phyloP scores from a whole-genome alignment of 2,888 invertebrate genomes.

The Gastracanthus pulcherrimus region DNA sequence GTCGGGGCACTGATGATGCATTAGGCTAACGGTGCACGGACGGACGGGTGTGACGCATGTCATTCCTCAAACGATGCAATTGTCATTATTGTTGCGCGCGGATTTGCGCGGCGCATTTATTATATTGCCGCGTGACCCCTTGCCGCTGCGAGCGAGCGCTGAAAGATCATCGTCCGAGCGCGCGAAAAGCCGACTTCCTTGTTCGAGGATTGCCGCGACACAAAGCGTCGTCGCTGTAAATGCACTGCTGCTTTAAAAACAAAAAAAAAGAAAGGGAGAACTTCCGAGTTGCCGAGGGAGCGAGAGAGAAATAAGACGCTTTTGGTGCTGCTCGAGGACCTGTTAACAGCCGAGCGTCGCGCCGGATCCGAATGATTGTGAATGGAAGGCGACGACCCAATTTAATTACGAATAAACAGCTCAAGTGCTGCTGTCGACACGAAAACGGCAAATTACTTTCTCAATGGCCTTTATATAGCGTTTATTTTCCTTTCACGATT shows the following conservation, averaged over 20 bases:
- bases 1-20: constrained; percentile 58
- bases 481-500: constrained; percentile 3
- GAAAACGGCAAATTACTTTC: constrained; percentile 42
- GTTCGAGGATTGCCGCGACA: constrained; percentile 10
- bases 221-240: background rate
- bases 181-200: background rate
- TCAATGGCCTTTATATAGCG: background rate
- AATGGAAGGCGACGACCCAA: constrained; percentile 29
- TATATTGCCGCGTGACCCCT: background rate
- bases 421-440: background rate
- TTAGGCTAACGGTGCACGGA: constrained; percentile 61
- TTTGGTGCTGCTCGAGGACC: background rate
- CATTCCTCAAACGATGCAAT: constrained; percentile 62
- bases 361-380: background rate
- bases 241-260: background rate
- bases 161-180: background rate
- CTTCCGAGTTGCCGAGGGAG: background rate
- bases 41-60: constrained; percentile 59
- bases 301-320: background rate
- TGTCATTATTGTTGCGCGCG: constrained; percentile 58
- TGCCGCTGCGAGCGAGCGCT: background rate
- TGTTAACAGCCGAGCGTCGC: constrained; percentile 20
- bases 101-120: constrained; percentile 28
- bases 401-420: constrained; percentile 53
- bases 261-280: background rate